Evolutionary conservation across 2,113 vertebrate genomes (phyloP).

Genomic region (Tetraodon nigroviridis): DNA sequence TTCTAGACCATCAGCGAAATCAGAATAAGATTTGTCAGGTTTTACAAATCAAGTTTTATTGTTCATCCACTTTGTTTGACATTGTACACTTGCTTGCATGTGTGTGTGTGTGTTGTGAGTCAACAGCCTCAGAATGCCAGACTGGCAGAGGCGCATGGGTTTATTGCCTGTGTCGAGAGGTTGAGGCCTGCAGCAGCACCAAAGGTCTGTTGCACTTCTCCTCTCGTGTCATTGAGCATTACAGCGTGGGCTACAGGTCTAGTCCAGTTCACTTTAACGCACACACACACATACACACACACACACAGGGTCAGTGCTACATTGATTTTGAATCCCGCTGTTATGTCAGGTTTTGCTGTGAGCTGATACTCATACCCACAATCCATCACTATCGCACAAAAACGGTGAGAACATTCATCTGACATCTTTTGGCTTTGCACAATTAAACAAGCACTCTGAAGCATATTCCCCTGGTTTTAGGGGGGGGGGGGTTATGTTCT

Average conservation of each 20-base stretch:
- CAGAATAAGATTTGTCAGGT: no score
- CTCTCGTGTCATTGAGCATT: conserved; percentile 60
- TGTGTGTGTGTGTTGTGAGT: no score
- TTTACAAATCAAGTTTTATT: no score
- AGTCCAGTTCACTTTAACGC: conserved; percentile 32
- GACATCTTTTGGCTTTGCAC: neutral
- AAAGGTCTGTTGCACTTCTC: conserved; percentile 56
- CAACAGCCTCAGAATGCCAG: conserved; percentile 8
- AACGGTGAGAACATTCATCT: neutral
- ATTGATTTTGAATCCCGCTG: conserved; percentile 35
- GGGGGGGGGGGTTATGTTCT: no score
- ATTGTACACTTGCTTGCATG: no score
- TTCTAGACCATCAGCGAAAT: no score
- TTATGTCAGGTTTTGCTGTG: neutral
- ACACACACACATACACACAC: conserved; percentile 2
- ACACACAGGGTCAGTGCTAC: conserved; percentile 1
- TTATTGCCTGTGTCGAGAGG: conserved; percentile 27
- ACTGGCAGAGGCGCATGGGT: conserved; percentile 10
- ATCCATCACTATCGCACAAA: neutral
- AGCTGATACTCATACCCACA: conserved; percentile 32
- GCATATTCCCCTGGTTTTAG: no score
- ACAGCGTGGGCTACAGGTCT: conserved; percentile 53
- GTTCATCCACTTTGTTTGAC: no score
- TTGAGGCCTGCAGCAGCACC: conserved; percentile 56
- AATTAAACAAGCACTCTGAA: neutral